Conservation (phyloP, 2,797 vertebrate genomes). For the Graptemys geographica region DNA sequence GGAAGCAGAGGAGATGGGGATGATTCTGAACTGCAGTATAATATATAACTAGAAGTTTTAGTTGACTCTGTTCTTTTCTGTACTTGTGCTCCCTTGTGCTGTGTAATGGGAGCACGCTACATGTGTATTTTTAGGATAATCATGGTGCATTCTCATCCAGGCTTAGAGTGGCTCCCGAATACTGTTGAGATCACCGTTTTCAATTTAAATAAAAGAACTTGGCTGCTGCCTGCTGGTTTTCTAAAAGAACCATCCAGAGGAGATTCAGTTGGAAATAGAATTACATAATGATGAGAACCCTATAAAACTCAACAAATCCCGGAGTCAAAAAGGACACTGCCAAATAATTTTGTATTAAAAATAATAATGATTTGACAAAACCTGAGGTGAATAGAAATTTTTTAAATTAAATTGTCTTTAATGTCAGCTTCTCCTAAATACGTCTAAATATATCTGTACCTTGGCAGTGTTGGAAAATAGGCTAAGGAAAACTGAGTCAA, state of each 20-base stretch:
- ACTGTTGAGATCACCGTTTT: not conserved
- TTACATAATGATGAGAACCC: not conserved
- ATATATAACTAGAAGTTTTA: not conserved
- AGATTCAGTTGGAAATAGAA: not conserved
- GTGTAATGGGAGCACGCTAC: not conserved
- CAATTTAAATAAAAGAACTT: conserved; percentile 16
- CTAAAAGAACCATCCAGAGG: not conserved
- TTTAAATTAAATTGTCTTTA: not conserved
- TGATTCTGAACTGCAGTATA: not conserved
- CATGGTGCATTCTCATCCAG: not conserved
- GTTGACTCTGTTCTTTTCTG: not conserved
- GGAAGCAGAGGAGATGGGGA: not conserved
- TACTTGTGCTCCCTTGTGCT: not conserved
- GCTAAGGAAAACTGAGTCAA: not conserved
- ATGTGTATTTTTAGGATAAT: not conserved
- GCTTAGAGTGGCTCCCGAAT: not conserved
- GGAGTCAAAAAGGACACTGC: accelerated
- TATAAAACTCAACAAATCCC: not conserved
- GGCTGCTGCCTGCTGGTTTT: conserved; percentile 11
- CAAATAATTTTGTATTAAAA: not conserved
- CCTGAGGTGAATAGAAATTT: not conserved
- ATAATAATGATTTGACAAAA: not conserved
- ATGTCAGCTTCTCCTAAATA: not conserved
- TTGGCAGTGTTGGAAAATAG: not conserved
- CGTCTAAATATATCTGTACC: not conserved